phyloP scores from a whole-genome alignment of 2,113 vertebrate species.

The Garra rufa region DNA sequence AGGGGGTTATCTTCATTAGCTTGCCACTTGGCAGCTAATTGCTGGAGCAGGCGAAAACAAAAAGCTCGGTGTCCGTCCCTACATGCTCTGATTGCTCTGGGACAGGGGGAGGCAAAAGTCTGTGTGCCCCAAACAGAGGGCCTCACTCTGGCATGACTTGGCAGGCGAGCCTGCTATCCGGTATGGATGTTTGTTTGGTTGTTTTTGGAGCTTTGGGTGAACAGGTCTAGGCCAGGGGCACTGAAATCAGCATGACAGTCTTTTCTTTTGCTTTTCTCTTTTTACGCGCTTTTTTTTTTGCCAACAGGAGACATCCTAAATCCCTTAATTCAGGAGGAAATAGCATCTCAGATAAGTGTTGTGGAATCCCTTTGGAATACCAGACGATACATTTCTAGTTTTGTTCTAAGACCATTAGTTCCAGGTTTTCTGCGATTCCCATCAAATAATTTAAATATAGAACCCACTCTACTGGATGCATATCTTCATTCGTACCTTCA shows the following conservation, averaged over 20 bases:
- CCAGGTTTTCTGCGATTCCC: neutral
- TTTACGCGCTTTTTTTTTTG: neutral
- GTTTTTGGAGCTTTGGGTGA: slow-evolving; percentile 62
- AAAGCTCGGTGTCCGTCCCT: slow-evolving; percentile 71
- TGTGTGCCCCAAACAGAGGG: slow-evolving; percentile 60
- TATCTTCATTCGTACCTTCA: neutral
- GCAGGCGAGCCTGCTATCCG: slow-evolving; percentile 21
- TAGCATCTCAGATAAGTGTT: neutral
- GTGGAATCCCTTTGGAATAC: neutral
- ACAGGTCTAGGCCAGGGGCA: slow-evolving; percentile 51
- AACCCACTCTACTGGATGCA: neutral
- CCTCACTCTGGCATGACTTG: slow-evolving; percentile 68
- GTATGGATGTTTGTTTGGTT: slow-evolving; percentile 65
- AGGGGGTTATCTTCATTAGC: slow-evolving; percentile 75
- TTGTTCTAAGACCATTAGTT: neutral
- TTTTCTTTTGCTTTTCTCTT: slow-evolving; percentile 19
- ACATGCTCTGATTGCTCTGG: slow-evolving; percentile 78
- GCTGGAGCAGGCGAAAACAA: slow-evolving; percentile 74
- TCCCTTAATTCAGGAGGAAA: slow-evolving; percentile 22
- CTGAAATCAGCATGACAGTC: slow-evolving; percentile 19
- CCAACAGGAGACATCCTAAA: slow-evolving; percentile 6
- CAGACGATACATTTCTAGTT: neutral
- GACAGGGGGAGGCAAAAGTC: slow-evolving; percentile 56
- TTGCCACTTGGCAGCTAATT: slow-evolving; percentile 79
- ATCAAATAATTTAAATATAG: slow-evolving; percentile 5